These are phyloP conservation scores for Blastomussa wellsi DNA, from an alignment of 92 coral and sea anemone genomes.

Conservation along the genomic window DNA sequence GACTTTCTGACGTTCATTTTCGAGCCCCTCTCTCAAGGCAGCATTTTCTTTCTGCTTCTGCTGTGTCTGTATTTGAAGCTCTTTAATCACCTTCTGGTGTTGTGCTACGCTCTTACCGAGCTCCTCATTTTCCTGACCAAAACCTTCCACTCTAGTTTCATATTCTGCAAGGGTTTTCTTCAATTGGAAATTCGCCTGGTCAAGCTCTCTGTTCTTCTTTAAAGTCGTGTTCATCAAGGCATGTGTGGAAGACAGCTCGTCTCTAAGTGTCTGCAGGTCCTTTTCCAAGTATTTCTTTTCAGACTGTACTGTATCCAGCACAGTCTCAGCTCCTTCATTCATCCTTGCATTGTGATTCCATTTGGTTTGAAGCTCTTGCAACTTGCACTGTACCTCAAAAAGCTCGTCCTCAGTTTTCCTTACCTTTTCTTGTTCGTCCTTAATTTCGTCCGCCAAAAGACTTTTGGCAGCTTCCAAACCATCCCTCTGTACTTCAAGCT, in stretches of 20 bases:
- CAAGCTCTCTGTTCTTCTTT: slow-evolving; percentile 38
- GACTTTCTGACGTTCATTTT: slow-evolving; percentile 75
- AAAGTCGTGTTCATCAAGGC: slow-evolving; percentile 61
- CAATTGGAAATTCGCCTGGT: slow-evolving; percentile 46
- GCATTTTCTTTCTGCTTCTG: slow-evolving; percentile 74
- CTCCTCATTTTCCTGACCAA: slow-evolving; percentile 73
- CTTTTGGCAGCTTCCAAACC: slow-evolving; percentile 26
- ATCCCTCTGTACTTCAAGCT: slow-evolving; percentile 23
- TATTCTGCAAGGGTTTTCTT: slow-evolving; percentile 81
- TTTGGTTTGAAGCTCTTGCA: slow-evolving; percentile 83
- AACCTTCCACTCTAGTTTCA: slow-evolving; percentile 65
- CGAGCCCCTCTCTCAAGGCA: slow-evolving; percentile 73
- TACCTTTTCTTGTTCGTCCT: slow-evolving; percentile 22
- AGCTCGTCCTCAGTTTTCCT: slow-evolving; percentile 73
- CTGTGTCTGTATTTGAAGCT: slow-evolving; percentile 73
- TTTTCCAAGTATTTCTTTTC: slow-evolving; percentile 89
- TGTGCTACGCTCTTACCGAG: slow-evolving; percentile 73
- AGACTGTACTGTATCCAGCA: slow-evolving; percentile 69
- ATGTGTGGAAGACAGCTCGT: slow-evolving; percentile 79
- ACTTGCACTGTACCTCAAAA: slow-evolving; percentile 64
- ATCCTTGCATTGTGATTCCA: slow-evolving; percentile 85
- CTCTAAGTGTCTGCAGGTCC: slow-evolving; percentile 83
- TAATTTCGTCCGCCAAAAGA: slow-evolving; percentile 17
- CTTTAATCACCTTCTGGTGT: slow-evolving; percentile 77
- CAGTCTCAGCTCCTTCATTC: slow-evolving; percentile 66